Evolutionary conservation across 2,888 invertebrate genomes (phyloP).

Genomic region (Drosophila incognita): DNA sequence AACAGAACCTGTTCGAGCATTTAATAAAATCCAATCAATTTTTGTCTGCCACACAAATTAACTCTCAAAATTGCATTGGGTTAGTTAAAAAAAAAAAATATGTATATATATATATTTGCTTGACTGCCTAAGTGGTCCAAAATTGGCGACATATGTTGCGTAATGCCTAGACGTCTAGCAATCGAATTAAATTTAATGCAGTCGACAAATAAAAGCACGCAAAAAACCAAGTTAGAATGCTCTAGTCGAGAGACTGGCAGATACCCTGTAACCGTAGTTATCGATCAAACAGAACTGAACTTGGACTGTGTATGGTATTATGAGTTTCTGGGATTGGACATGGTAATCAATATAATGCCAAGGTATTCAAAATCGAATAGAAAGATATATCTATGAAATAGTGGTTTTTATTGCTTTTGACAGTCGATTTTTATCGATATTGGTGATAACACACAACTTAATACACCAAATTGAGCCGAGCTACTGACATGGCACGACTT

Average conservation of each 20-base stretch:
- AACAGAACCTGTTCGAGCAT: constrained; percentile 42
- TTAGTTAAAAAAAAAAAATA: background rate
- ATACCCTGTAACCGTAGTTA: background rate
- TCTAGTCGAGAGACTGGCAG: background rate
- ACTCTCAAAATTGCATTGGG: constrained; percentile 55
- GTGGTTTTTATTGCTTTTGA: background rate
- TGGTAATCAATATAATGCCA: background rate
- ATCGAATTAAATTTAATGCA: constrained; percentile 74
- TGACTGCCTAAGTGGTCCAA: constrained; percentile 14
- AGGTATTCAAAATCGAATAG: background rate
- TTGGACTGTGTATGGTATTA: too few species aligned
- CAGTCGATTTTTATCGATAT: background rate
- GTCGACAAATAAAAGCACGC: constrained; percentile 25
- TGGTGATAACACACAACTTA: too few species aligned
- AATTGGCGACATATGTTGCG: constrained; percentile 58
- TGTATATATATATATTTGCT: background rate
- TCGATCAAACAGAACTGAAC: too few species aligned
- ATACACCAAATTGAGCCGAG: too few species aligned
- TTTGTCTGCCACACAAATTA: constrained; percentile 55
- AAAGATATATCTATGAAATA: background rate
- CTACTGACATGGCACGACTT: too few species aligned
- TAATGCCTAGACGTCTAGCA: constrained; percentile 64
- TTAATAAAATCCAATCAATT: constrained; percentile 60
- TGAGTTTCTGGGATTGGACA: too few species aligned
- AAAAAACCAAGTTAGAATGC: constrained; percentile 16